Evolutionary conservation across 2,888 invertebrate species (phyloP), one percentile per base, ranked within the genome.

Genomic region (Hirtodrosophila trivittata): DNA sequence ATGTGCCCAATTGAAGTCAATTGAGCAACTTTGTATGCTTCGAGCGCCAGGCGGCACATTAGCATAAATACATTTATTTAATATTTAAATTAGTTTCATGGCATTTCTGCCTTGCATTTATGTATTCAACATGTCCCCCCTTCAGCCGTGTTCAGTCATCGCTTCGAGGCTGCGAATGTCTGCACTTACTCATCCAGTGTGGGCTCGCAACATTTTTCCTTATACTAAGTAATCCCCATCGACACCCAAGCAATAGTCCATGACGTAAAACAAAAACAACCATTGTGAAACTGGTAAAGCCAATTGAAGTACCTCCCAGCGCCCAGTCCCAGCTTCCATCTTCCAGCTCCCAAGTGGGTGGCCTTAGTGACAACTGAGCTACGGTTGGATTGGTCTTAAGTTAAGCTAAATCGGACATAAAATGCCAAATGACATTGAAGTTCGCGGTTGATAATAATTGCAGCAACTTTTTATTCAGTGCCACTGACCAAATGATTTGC

Each of bases 41-140:
- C 16, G 65, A 55, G 50, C 62, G 47, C 41, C 66, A 57, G 60
- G 50, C 56, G 50, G 47, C 42, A 51, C 72, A 84, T 87, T 86
- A 66, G 75, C 75, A 82, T 83, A 83, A 87, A 80, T 86, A 74
- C 75, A 70, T 74, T 77, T 86, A 80, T 84, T 84, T 77, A 86
- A 77, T 83, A 84, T 80, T 83, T 77, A 84, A 87, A 86, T 86
- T 72, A 77, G 80, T 68, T 76, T 60, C 66, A 60, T 66, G 39
- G 49, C 52, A 54, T 60, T 57, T 45, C 52, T 77, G 63, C 43
- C 80, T 71, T 78, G 72, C 78, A 82, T 55, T 70, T 60, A 46
- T 43, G 52, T 56, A 46, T 16, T 45, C 18, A 50, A 10, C 32
- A 16, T 16, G 18, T 9, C 3, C 39, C 12, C 30, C 28, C 25